Evolutionary conservation across 2,797 vertebrate species (phyloP).

Genomic region (Varecia variegata): DNA sequence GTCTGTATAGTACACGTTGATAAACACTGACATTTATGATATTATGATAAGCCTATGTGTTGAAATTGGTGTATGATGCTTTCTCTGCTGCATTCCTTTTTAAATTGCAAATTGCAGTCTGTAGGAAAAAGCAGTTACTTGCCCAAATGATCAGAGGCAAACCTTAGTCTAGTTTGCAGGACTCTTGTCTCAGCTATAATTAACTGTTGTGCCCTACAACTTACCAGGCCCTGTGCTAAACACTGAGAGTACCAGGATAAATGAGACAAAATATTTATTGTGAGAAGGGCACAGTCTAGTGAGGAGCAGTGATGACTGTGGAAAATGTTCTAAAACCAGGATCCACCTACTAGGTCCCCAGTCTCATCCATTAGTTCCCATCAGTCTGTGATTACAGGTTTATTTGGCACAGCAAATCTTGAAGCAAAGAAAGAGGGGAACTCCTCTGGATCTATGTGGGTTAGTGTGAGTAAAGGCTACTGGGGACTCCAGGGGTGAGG

Average conservation of each 20-base stretch:
- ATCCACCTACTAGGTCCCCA: background rate
- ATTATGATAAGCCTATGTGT: background rate
- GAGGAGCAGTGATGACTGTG: background rate
- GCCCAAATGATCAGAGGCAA: constrained; percentile 9
- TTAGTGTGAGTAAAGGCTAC: background rate
- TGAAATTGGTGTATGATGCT: background rate
- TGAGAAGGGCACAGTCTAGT: background rate
- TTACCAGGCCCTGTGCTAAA: background rate
- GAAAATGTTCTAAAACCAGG: background rate
- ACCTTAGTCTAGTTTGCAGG: background rate
- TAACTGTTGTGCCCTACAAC: background rate
- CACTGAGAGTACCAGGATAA: background rate
- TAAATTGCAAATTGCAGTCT: background rate
- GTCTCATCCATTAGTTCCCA: background rate
- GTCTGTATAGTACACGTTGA: background rate
- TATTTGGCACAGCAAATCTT: background rate
- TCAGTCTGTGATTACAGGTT: background rate
- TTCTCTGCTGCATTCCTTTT: background rate
- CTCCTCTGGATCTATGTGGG: background rate
- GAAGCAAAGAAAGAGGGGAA: constrained; percentile 9
- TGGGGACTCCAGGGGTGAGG: background rate
- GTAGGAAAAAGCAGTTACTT: background rate
- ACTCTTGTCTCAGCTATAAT: background rate
- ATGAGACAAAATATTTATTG: background rate
- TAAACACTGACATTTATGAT: background rate